Evolutionary conservation across 1,140 invertebrate species (phyloP), one percentile per base, ranked within the genome.

Genomic region (Dermatophagoides farinae): DNA sequence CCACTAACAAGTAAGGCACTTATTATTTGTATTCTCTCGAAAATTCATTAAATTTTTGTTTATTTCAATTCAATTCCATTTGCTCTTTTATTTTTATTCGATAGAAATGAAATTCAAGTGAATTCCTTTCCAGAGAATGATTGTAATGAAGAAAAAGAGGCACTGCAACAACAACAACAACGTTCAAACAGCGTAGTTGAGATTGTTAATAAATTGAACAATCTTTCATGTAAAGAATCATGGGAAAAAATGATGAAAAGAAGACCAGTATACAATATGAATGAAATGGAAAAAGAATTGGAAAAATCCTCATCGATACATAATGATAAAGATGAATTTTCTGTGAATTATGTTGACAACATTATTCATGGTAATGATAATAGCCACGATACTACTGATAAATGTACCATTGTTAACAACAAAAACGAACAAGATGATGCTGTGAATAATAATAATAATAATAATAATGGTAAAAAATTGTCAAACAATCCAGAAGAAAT

Each of bases 181-280:
- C 12, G 44, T n/a, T 52, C 41, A 22, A 37, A 57, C 23, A 38
- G 14, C 11, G 46, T 50, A 1, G 18, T 12, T 60, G 58, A 37
- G n/a, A 60, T 53, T 40, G 49, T 23, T 25, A 52, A 22, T 20
- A 31, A 23, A 22, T 23, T 58, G 14, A 61, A 52, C 50, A 53
- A 55, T 43, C 18, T 16, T 8, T 49, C 52, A 8, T 31, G 12
- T 20, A 54, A 37, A 14, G 41, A 14, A 20, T 43, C 50, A 10
- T 63, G 62, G 62, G 37, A 63, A n/a, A 63, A 61, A 31, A 31
- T 31, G 31, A 38, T 23, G n/a, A 63, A 61, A 37, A 14, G 62
- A 14, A 16, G 62, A 22, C 62, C 62, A 6, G 58, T 63, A 11
- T 49, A 53, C 6, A 22, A 38, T 38, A 41, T 44, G 20, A 57